A percentile compares a stretch with the other conserved stretches of the same genome.
Conservation (phyloP, 2,797 vertebrate species). For the Gastrophryne carolinensis region DNA sequence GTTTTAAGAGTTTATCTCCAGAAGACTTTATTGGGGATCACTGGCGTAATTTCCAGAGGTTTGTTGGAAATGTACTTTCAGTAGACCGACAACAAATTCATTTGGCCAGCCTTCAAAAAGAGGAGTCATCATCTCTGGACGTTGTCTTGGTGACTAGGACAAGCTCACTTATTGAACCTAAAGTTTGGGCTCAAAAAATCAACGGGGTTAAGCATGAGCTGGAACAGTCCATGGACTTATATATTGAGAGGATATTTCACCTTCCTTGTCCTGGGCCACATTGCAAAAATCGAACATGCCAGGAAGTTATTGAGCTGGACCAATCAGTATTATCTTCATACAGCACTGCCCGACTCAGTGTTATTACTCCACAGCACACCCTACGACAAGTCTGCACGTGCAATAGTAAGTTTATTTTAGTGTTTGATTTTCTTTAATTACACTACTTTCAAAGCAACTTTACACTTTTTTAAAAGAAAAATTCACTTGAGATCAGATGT, state of each 20-base stretch:
- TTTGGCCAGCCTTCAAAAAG: conserved; percentile 89
- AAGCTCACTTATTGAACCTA: conserved; percentile 58
- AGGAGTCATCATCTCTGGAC: conserved; percentile 71
- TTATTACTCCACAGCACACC: conserved; percentile 85
- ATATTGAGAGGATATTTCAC: conserved; percentile 72
- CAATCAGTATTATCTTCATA: conserved; percentile 76
- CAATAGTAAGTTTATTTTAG: conserved; percentile 73
- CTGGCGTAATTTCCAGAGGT: conserved; percentile 88
- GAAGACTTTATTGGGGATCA: conserved; percentile 91
- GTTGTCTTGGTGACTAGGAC: conserved; percentile 79
- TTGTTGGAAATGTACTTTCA: conserved; percentile 73
- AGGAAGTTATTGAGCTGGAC: conserved; percentile 76
- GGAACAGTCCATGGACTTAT: conserved; percentile 77
- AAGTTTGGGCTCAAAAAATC: conserved; percentile 70
- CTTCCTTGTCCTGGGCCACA: conserved; percentile 75
- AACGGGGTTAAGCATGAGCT: conserved; percentile 71
- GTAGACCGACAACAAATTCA: conserved; percentile 78
- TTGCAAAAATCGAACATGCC: conserved; percentile 81
- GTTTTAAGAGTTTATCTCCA: conserved; percentile 75
- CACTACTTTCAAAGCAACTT: neutral
- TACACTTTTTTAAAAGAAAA: too few species aligned
- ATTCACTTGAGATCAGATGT: too few species aligned
- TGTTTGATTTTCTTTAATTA: neutral
- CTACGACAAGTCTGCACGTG: conserved; percentile 87
- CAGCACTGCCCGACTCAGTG: conserved; percentile 83